Conservation (phyloP, 2,113 vertebrate genomes). For the Syrrhaptes paradoxus region DNA sequence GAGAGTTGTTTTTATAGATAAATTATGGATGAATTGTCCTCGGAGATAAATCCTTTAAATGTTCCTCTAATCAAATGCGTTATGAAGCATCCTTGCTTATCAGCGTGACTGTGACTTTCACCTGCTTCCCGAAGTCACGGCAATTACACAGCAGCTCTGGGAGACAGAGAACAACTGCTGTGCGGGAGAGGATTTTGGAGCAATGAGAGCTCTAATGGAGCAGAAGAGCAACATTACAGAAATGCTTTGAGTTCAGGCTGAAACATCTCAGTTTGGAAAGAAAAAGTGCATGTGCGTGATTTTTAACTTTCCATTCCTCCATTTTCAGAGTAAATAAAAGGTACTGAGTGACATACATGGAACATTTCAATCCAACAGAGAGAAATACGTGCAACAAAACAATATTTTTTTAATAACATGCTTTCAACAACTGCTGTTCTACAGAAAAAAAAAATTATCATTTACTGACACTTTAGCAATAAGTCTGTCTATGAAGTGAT, state of each 20-base stretch:
- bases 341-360: neutral
- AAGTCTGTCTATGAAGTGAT: neutral
- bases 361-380: neutral
- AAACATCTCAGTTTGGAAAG: neutral
- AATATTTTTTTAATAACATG: neutral
- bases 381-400: neutral
- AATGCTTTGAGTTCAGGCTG: neutral
- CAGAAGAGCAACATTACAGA: accelerated
- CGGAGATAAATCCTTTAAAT: neutral
- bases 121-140: neutral
- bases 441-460: neutral
- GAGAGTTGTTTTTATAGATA: neutral
- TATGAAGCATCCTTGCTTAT: neutral
- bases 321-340: neutral
- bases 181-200: neutral
- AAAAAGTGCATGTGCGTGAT: accelerated
- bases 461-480: neutral
- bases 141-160: neutral
- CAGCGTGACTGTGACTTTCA: neutral
- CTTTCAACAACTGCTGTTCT: neutral
- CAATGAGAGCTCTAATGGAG: accelerated
- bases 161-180: neutral
- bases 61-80: neutral
- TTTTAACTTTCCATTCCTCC: neutral
- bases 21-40: neutral